These are phyloP conservation scores for Sarcophaga peregrina DNA, from an alignment of 1,140 invertebrate genomes.

Conservation along the genomic window DNA sequence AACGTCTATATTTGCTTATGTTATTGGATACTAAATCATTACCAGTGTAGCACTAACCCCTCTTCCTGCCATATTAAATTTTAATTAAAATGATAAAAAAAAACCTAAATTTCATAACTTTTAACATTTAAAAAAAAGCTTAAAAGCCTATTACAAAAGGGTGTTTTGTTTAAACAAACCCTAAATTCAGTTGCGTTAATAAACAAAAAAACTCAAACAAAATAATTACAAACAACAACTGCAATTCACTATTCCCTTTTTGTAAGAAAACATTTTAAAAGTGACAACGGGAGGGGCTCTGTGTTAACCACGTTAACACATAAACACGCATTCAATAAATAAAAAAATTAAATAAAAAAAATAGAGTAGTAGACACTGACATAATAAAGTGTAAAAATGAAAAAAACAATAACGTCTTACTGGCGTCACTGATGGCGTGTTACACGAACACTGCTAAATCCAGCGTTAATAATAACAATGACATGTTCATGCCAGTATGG, in stretches of 20 bases:
- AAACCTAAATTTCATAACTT: no score
- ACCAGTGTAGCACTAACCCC: no score
- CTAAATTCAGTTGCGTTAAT: no score
- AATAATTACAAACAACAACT: not conserved
- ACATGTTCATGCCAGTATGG: not conserved
- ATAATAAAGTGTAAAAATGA: not conserved
- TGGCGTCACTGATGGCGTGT: conserved; percentile 35
- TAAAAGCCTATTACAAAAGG: no score
- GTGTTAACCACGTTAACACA: not conserved
- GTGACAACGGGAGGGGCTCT: not conserved
- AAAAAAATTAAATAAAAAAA: not conserved
- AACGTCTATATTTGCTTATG: no score
- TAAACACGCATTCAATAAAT: not conserved
- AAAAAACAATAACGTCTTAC: not conserved
- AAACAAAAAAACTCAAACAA: not conserved
- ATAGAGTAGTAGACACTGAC: conserved; percentile 7
- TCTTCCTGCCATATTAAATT: no score
- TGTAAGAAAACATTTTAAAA: not conserved
- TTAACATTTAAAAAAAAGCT: no score
- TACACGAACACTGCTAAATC: conserved; percentile 23
- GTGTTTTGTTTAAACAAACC: no score
- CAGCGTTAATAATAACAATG: not conserved
- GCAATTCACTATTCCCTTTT: no score
- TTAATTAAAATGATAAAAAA: no score
- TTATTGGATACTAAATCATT: no score